Evolutionary conservation across 2,888 invertebrate species (phyloP), one percentile per base, ranked within the genome.

Genomic region (Drosophila robusta): DNA sequence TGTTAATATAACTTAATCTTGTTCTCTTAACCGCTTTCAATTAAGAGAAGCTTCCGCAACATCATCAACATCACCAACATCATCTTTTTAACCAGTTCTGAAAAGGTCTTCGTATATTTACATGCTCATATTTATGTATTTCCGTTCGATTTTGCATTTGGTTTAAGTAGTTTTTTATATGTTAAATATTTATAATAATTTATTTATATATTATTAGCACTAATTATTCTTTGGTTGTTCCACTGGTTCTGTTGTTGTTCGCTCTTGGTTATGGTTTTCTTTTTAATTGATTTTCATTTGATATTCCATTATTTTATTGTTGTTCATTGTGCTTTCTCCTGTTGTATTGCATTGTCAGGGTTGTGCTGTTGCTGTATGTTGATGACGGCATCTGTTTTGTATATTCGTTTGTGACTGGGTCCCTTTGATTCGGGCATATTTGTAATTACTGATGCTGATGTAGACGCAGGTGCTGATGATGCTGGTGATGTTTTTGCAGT

Each of bases 211-310:
- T 75, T 75, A 88, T 87, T 91, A 89, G 89, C 90, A 91, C 90
- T 91, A 91, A 90, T 80, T 86, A 91, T 90, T 92, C 92, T 92
- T 92, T 92, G 92, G 92, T 92, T 91, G 90, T 86, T 92, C 91
- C 92, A 92, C 92, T 92, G 92, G 92, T 91, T 92, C 87, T 78
- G 90, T 81, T 85, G 79, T 58, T 68, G 64, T 80, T 57, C 50
- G 72, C 45, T 66, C 60, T 75, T 75, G 70, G 60, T 74, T 81
- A 67, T 71, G 69, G 66, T 80, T 80, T 65, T 57, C 46, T 39
- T 58, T 58, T 54, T 54, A 57, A 63, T 65, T 54, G 32, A 58
- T 57, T 36, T 55, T 45, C 62, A 47, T 18, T 54, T 50, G 51
- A 24, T 54, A 57, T 50, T 41, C n/a, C 18, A 41, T 58, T 55